phyloP scores from a whole-genome alignment of 1,140 invertebrate species.

The Eumeta japonica region DNA sequence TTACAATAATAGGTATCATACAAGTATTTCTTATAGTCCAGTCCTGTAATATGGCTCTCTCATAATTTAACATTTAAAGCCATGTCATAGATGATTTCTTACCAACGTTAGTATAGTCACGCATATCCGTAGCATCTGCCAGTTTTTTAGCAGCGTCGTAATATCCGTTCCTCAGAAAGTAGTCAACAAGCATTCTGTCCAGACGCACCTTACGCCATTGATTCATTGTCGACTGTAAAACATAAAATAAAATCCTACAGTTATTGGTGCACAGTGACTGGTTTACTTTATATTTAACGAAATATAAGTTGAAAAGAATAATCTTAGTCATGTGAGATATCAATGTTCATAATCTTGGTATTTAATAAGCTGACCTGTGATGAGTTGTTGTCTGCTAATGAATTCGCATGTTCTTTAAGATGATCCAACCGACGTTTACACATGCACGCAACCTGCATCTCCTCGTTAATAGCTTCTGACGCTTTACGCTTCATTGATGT shows the following conservation, averaged over 20 bases:
- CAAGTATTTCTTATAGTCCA: too few relatives aligned
- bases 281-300: too few relatives aligned
- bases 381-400: constrained; percentile 28
- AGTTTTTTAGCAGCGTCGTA: constrained; percentile 89
- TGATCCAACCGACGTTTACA: constrained; percentile 91
- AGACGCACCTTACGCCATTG: constrained; percentile 86
- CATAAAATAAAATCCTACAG: neutral
- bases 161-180: constrained; percentile 93
- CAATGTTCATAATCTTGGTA: neutral
- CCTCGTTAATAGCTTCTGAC: constrained; percentile 88
- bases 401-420: constrained; percentile 73
- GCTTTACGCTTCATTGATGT: constrained; percentile 92
- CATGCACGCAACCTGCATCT: constrained; percentile 80
- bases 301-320: too few relatives aligned
- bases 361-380: constrained; percentile 28
- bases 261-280: neutral
- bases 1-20: too few relatives aligned
- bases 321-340: too few relatives aligned
- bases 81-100: too few relatives aligned
- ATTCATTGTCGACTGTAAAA: constrained; percentile 61
- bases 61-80: too few relatives aligned
- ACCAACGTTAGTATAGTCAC: constrained; percentile 91
- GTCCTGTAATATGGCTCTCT: too few relatives aligned
- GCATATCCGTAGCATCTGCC: constrained; percentile 78
- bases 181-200: constrained; percentile 94